Percentiles rank a stretch among this genome's conserved stretches.
These are phyloP conservation scores for Brevipalpus yothersi DNA, from an alignment of 1,140 invertebrate species.

Conservation along the genomic window DNA sequence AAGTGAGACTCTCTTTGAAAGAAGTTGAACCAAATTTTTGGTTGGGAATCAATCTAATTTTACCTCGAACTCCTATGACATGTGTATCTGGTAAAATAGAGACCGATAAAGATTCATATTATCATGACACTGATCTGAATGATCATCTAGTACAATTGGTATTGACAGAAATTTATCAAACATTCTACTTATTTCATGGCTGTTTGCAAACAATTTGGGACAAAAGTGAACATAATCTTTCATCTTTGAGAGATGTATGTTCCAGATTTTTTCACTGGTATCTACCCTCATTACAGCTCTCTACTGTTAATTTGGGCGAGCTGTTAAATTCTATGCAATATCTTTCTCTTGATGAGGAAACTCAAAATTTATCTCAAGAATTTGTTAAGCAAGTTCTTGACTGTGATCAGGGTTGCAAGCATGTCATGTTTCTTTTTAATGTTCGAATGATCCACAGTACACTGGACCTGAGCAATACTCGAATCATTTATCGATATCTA, in stretches of 20 bases:
- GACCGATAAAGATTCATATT: slow-evolving; percentile 1
- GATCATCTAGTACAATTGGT: slow-evolving; percentile 5
- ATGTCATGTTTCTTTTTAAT: slow-evolving; percentile 6
- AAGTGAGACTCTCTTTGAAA: slow-evolving; percentile 2
- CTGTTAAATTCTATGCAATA: slow-evolving; percentile 7
- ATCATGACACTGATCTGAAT: slow-evolving; percentile 5
- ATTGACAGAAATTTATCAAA: slow-evolving; percentile 4
- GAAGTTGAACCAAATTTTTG: slow-evolving; percentile 4
- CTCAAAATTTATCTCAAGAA: slow-evolving; percentile 6
- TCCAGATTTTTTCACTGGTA: slow-evolving; percentile 1
- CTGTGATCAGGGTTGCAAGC: slow-evolving; percentile 1
- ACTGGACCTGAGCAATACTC: slow-evolving; percentile 3
- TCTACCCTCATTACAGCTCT: slow-evolving; percentile 2
- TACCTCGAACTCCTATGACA: slow-evolving; percentile 1
- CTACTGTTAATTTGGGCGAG: slow-evolving; percentile 5
- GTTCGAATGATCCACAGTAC: slow-evolving; percentile 6
- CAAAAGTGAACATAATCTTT: background rate
- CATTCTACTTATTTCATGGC: slow-evolving; percentile 6
- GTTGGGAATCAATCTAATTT: background rate
- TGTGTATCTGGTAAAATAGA: background rate
- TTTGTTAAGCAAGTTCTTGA: slow-evolving; percentile 4
- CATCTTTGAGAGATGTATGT: background rate
- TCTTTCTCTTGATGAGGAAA: slow-evolving; percentile 4
- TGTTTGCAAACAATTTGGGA: slow-evolving; percentile 1
- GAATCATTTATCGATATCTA: slow-evolving; percentile 7